These are phyloP conservation scores for Heteromurus nitidus DNA, from an alignment of 2,888 invertebrate species.

Conservation along the genomic window DNA sequence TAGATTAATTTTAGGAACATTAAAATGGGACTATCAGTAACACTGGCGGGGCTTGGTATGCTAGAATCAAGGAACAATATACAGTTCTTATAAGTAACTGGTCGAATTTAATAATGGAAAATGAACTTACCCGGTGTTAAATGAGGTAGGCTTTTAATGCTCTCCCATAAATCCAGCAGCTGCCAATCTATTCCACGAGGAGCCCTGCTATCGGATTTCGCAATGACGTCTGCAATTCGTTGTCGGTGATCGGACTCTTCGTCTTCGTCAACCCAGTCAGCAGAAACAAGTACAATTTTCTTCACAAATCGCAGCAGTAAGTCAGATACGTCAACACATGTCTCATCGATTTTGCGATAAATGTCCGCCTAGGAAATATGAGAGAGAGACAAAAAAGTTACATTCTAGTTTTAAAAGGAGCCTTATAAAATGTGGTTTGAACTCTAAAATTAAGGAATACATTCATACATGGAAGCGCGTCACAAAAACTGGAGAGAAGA, in stretches of 20 bases:
- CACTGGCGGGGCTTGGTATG: no score
- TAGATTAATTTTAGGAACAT: no score
- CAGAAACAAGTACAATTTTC: conserved; percentile 59
- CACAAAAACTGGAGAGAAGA: no score
- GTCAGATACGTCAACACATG: conserved; percentile 63
- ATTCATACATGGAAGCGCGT: no score
- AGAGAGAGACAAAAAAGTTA: conserved; percentile 42
- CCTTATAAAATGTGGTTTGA: background rate
- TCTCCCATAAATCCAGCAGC: conserved; percentile 67
- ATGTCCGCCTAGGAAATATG: conserved; percentile 74
- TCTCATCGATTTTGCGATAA: conserved; percentile 74
- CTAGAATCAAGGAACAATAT: no score
- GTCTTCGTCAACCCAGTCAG: conserved; percentile 31
- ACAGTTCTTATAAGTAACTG: no score
- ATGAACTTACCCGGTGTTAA: conserved; percentile 64
- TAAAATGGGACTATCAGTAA: no score
- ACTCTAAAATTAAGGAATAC: conserved; percentile 28
- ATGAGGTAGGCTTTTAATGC: conserved; percentile 60
- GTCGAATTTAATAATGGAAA: background rate
- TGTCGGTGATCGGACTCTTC: conserved; percentile 22
- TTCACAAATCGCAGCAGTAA: conserved; percentile 67
- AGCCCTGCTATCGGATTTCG: conserved; percentile 27
- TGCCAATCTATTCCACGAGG: conserved; percentile 54
- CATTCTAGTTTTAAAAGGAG: conserved; percentile 21
- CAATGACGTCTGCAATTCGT: conserved; percentile 36